Base-by-base conservation (phyloP, 2,113 vertebrate genomes). In the Lathamus discolor region DNA sequence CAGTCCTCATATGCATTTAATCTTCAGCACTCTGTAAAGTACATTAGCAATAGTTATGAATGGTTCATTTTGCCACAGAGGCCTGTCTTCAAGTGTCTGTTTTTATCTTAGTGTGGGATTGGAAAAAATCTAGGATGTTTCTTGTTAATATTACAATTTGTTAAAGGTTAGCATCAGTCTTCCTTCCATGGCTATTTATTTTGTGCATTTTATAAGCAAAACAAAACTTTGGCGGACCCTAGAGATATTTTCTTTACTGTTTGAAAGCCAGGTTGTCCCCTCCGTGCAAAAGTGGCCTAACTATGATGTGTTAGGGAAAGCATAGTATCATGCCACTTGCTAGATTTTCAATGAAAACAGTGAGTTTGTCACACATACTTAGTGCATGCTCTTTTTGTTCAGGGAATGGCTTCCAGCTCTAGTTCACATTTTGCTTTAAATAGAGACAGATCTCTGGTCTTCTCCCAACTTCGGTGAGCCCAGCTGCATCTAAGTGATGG, bases 1-100 rank as follows among this genome's bases (percentile, higher is more conserved):
- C 43, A 81, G 43, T 35, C 52, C 19, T 83, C 81, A 55, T 44
- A 82, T 75, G 88, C 59, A 52, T 87, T 94, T 94, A 83, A 95
- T 94, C 66, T 88, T 85, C 41, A 85, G 20, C 46, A 83, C 52
- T 79, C 57, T 84, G 52, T 88, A 74, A 76, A 94, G 52, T 37
- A 46, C 57, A 59, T 75, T 88, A 89, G 25, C 33, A 88, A 90
- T 33, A 76, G 46, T 41, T 83, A 79, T 24, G 43, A 92, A 76
- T 66, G 35, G 73, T 33, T 82, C 55, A 3, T 94, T 88, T 95
- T 89, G 64, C 62, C 29, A n/a, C 54, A 76, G 12, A 90, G 5
- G 54, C 31, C 68, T 62, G 55, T 90, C 87, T 94, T 81, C 75
- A 70, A 92, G 66, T 62, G 33, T 74, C 76, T 94, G 48, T 55